These are phyloP conservation scores for Bolinopsis microptera DNA, from an alignment of 37 sponge, comb jelly and placozoan genomes.

Conservation along the genomic window DNA sequence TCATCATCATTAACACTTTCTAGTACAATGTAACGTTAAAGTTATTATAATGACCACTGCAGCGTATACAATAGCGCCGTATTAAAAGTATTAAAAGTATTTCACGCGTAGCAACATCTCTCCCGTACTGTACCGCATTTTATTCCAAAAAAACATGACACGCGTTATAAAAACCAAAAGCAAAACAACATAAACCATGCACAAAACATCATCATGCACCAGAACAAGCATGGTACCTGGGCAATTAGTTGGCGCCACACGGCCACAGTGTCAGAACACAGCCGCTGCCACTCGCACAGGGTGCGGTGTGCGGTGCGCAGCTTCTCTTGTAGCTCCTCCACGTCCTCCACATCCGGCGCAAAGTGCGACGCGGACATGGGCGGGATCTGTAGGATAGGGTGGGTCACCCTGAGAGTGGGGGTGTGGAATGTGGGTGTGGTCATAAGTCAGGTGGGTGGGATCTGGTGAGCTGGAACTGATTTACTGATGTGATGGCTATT, in stretches of 20 bases:
- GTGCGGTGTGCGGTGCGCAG: background rate
- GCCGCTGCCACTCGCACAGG: slow-evolving; percentile 9
- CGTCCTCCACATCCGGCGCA: background rate
- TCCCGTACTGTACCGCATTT: background rate
- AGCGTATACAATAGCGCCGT: background rate
- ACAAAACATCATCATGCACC: background rate
- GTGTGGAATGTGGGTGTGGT: no score
- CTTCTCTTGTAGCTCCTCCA: background rate
- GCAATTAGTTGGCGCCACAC: slow-evolving; percentile 55
- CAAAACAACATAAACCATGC: background rate
- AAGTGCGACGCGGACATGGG: background rate
- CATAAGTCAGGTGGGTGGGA: no score
- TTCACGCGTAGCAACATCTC: background rate
- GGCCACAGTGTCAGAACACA: background rate
- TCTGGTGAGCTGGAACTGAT: no score
- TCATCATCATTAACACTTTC: no score
- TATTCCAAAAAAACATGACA: background rate
- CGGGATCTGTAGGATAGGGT: background rate
- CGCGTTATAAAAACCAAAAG: background rate
- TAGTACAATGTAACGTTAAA: no score
- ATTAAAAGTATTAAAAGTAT: background rate
- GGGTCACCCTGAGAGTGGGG: no score
- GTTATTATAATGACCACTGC: background rate
- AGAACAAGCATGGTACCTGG: slow-evolving; percentile 1
- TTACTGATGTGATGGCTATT: no score